Evolutionary conservation across 2,113 vertebrate species (phyloP).

Genomic region (Bettongia penicillata): DNA sequence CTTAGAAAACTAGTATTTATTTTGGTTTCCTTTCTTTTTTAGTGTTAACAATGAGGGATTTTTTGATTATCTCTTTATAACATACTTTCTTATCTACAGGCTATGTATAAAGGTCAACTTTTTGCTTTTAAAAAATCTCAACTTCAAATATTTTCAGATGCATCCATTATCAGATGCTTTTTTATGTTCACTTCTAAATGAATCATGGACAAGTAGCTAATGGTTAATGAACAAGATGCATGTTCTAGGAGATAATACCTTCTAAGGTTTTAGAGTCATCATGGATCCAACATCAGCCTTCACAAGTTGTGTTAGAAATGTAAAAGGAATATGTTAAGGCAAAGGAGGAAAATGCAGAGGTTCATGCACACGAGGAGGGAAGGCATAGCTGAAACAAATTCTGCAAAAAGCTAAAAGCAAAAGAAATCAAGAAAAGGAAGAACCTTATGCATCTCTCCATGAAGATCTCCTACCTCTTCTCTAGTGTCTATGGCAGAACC

Average conservation of each 20-base stretch:
- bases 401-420: constrained; percentile 86
- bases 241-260: constrained; percentile 28
- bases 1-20: background rate
- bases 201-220: constrained; percentile 65
- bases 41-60: constrained; percentile 22
- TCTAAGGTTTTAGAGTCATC: constrained; percentile 65
- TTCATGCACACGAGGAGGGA: constrained; percentile 79
- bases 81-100: constrained; percentile 5
- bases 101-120: constrained; percentile 43
- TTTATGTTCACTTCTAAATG: constrained; percentile 59
- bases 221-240: constrained; percentile 52
- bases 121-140: background rate
- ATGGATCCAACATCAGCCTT: constrained; percentile 69
- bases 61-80: background rate
- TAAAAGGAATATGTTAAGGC: constrained; percentile 74
- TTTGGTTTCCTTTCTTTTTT: constrained; percentile 25
- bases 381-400: constrained; percentile 79
- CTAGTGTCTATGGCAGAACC: constrained; percentile 99
- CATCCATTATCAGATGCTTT: constrained; percentile 33
- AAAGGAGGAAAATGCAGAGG: constrained; percentile 76
- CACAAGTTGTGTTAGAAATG: constrained; percentile 59
- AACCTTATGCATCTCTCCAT: constrained; percentile 96
- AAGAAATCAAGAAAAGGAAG: constrained; percentile 91
- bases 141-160: background rate
- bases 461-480: constrained; percentile 99